These are phyloP conservation scores for Hypsopygia costalis DNA, from an alignment of 2,888 invertebrate species.

Conservation along the genomic window DNA sequence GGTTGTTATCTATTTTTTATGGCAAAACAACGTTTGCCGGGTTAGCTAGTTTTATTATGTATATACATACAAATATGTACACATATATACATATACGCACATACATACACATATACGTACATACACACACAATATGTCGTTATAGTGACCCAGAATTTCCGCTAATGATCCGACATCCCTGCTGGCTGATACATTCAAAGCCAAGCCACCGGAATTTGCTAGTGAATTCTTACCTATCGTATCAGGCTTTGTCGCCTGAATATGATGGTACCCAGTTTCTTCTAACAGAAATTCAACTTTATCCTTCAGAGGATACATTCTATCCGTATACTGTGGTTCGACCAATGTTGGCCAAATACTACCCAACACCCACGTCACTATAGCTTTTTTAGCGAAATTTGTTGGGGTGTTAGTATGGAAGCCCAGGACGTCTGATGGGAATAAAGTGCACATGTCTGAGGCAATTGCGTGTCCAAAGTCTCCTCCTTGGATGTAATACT, in stretches of 20 bases:
- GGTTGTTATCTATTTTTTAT: too few species aligned
- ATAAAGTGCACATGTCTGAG: conserved; percentile 81
- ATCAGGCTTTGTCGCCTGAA: conserved; percentile 92
- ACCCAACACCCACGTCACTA: conserved; percentile 59
- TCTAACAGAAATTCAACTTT: conserved; percentile 48
- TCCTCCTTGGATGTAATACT: conserved; percentile 87
- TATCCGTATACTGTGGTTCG: conserved; percentile 60
- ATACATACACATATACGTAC: too few species aligned
- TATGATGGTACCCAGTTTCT: conserved; percentile 83
- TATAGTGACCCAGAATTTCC: too few species aligned
- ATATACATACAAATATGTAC: too few species aligned
- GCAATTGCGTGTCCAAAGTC: conserved; percentile 87
- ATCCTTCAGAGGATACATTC: conserved; percentile 72
- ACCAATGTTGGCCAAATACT: conserved; percentile 72
- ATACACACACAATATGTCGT: too few species aligned
- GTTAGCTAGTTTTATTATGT: too few species aligned
- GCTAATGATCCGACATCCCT: too few species aligned
- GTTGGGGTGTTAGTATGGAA: conserved; percentile 84
- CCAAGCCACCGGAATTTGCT: too few species aligned
- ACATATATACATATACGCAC: too few species aligned
- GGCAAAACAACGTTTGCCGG: too few species aligned
- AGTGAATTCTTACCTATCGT: conserved; percentile 88
- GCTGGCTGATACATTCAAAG: too few species aligned
- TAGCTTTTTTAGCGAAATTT: conserved; percentile 36
- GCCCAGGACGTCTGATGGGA: conserved; percentile 79